phyloP scores from a whole-genome alignment of 23 tunicate species.

The Styela plicata region DNA sequence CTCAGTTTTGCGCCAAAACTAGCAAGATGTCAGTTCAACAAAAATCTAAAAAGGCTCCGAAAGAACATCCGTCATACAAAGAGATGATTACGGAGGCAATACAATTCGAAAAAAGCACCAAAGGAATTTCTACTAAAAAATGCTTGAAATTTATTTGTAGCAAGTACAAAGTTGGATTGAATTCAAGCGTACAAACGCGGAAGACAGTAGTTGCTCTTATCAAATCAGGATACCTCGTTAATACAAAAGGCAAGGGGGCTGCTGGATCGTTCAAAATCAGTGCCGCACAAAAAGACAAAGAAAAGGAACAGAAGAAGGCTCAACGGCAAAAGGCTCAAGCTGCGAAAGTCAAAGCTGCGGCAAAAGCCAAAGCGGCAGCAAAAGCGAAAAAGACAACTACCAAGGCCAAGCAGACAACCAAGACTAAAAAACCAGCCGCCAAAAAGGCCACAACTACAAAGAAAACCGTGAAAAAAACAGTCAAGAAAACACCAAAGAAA shows the following conservation, averaged over 20 bases:
- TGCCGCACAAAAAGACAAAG: background rate
- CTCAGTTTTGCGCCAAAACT: background rate
- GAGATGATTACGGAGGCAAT: background rate
- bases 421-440: background rate
- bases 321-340: background rate
- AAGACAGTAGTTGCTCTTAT: background rate
- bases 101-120: background rate
- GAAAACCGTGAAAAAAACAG: background rate
- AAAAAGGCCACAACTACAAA: background rate
- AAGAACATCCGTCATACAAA: background rate
- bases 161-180: background rate
- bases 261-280: background rate
- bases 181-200: background rate
- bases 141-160: background rate
- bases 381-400: background rate
- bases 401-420: background rate
- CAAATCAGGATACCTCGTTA: background rate
- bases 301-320: background rate
- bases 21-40: background rate
- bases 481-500: background rate
- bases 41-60: background rate
- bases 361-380: too few relatives aligned
- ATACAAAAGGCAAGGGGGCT: background rate
- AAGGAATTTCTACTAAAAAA: background rate
- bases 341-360: background rate